These are phyloP conservation scores for Falco naumanni DNA, from an alignment of 2,797 vertebrate genomes.

Conservation along the genomic window DNA sequence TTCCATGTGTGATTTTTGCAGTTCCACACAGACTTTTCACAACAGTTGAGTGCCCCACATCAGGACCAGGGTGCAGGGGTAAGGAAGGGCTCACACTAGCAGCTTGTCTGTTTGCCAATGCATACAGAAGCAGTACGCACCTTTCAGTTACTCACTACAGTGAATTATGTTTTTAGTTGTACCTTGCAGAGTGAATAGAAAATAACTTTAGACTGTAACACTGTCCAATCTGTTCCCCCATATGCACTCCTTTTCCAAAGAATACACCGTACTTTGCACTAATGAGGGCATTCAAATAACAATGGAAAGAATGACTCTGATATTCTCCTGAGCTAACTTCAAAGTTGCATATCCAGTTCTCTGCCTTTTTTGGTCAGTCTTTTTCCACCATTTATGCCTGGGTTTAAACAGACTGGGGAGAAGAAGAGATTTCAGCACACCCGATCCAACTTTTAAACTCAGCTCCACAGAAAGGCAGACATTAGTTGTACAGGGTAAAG, in stretches of 20 bases:
- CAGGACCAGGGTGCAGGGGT: background rate
- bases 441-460: constrained; percentile 20
- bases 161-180: constrained; percentile 57
- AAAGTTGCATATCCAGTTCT: constrained; percentile 42
- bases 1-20: background rate
- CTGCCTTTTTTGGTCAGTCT: constrained; percentile 67
- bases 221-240: constrained; percentile 47
- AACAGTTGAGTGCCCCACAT: background rate
- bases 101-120: constrained; percentile 1
- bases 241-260: constrained; percentile 54
- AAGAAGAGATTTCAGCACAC: constrained; percentile 28
- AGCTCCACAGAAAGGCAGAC: background rate
- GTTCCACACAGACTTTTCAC: background rate
- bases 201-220: constrained; percentile 45
- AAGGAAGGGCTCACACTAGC: constrained; percentile 12
- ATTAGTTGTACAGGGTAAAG: too few species aligned
- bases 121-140: background rate
- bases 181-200: constrained; percentile 22
- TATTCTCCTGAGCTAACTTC: constrained; percentile 17
- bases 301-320: constrained; percentile 67
- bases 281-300: constrained; percentile 39
- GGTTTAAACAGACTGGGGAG: constrained; percentile 26
- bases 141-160: background rate
- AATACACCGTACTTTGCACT: constrained; percentile 60
- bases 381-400: constrained; percentile 32